A percentile compares a stretch with the other conserved stretches of the same genome.
phyloP scores from a whole-genome alignment of 2,797 vertebrate species.

The Crossoptilon crossoptilon region DNA sequence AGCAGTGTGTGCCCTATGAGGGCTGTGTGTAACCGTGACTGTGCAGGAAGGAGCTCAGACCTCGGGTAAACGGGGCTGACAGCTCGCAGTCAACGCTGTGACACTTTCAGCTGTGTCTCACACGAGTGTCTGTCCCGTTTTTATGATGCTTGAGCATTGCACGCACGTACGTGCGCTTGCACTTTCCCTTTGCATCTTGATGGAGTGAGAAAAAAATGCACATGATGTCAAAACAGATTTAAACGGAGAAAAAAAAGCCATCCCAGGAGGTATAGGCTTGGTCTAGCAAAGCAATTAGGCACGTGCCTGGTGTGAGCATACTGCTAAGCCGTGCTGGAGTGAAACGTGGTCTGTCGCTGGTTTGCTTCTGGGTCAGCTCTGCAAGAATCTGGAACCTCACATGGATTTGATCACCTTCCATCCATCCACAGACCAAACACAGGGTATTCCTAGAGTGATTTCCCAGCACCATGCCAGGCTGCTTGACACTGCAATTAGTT shows the following conservation, averaged over 20 bases:
- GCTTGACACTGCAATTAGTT: not conserved
- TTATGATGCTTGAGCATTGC: not conserved
- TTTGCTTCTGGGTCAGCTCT: not conserved
- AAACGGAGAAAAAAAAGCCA: not conserved
- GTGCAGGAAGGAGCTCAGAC: not conserved
- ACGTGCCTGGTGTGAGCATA: not conserved
- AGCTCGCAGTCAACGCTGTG: not conserved
- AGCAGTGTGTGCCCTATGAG: not conserved
- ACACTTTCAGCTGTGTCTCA: conserved; percentile 43
- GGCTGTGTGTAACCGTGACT: not conserved
- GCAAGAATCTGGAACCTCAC: not conserved
- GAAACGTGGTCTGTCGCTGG: not conserved
- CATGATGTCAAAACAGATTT: not conserved
- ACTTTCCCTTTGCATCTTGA: not conserved
- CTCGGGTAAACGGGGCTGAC: not conserved
- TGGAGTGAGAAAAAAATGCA: not conserved
- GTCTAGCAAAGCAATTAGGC: not conserved
- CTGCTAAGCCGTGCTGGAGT: not conserved
- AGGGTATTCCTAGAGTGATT: not conserved
- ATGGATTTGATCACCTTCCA: not conserved
- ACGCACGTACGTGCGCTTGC: not conserved
- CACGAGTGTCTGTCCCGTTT: conserved; percentile 1
- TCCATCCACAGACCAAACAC: not conserved
- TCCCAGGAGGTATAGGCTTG: not conserved
- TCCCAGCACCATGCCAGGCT: not conserved